Evolutionary conservation across 2,888 invertebrate species (phyloP).

Genomic region (Herminia tarsipennalis): DNA sequence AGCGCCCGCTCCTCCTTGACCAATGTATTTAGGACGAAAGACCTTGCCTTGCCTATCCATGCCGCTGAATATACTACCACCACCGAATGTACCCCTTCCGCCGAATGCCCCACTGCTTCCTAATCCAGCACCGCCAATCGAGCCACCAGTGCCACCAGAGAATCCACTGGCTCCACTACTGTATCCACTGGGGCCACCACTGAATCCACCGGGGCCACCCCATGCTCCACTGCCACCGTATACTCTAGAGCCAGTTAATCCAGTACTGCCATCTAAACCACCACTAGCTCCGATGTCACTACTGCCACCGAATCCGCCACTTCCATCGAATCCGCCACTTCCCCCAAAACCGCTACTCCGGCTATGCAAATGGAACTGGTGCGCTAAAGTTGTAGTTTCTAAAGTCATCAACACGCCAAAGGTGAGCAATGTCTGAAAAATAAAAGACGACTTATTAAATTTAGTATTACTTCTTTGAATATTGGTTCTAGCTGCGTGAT

Average conservation of each 20-base stretch:
- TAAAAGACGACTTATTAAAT: neutral
- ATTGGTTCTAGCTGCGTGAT: too few species aligned
- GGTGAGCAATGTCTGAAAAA: conserved; percentile 6
- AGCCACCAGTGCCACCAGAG: conserved; percentile 16
- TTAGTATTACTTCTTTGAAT: too few species aligned
- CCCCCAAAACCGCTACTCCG: conserved; percentile 4
- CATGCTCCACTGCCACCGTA: neutral
- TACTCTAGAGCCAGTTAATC: too few species aligned
- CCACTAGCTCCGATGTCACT: too few species aligned
- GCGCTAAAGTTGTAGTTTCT: neutral
- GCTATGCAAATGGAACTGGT: conserved; percentile 6
- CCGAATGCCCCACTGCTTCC: too few species aligned
- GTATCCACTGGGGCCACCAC: conserved; percentile 1
- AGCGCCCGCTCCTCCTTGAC: too few species aligned
- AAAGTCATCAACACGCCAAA: conserved; percentile 5
- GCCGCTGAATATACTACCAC: too few species aligned
- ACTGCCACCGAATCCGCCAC: neutral
- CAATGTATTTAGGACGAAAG: too few species aligned
- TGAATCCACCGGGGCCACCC: neutral
- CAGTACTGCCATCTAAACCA: neutral
- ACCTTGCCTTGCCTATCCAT: too few species aligned
- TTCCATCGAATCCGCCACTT: neutral
- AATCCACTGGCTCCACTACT: neutral
- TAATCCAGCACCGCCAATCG: neutral
- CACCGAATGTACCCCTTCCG: too few species aligned